Conservation (phyloP, 2,113 vertebrate genomes). For the Tyrannus savana region DNA sequence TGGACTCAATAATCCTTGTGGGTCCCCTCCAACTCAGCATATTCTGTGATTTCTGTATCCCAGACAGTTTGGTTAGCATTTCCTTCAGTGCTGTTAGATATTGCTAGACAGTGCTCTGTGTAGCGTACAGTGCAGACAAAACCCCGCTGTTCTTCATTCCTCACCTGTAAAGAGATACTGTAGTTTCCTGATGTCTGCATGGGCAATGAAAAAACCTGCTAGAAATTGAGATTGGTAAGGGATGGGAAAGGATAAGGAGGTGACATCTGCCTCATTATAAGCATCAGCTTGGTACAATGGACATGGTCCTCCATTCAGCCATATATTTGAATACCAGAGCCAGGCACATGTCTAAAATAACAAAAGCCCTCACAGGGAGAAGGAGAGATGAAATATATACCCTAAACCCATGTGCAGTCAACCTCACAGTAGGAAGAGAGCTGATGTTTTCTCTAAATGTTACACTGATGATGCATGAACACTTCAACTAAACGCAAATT, state of each 20-base stretch:
- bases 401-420: not conserved
- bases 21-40: not conserved
- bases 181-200: not conserved
- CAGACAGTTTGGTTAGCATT: not conserved
- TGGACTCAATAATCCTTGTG: not conserved
- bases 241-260: not conserved
- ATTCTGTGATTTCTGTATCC: not conserved
- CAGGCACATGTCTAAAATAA: not conserved
- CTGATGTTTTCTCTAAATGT: not conserved
- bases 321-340: not conserved
- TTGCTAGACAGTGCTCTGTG: not conserved
- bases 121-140: not conserved
- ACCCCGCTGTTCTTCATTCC: not conserved
- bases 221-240: not conserved
- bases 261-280: not conserved
- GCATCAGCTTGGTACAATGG: not conserved
- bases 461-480: not conserved
- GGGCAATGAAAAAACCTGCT: not conserved
- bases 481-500: slow-evolving; percentile 12
- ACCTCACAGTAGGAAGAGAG: not conserved
- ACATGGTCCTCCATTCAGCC: not conserved
- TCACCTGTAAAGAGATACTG: not conserved
- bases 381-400: not conserved
- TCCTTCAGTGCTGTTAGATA: not conserved
- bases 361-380: not conserved